Base-by-base conservation (phyloP, 92 coral and sea anemone species). In the Montipora capitata region DNA sequence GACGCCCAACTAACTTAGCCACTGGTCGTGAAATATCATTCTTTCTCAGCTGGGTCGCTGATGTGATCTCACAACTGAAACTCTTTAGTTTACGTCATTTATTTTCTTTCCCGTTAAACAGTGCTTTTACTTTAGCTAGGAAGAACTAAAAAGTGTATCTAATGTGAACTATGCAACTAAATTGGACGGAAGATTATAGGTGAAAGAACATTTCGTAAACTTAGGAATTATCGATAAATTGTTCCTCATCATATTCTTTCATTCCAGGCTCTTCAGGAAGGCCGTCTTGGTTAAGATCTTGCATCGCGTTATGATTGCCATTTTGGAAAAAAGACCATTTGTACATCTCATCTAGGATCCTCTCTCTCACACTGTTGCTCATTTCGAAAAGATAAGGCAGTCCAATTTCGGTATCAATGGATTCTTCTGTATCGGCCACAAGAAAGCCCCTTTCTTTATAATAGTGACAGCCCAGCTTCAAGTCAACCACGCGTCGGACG, bases 391-490 rank as follows among this genome's bases (percentile, higher is more conserved):
- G 74, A 7, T 70, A 65, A 44, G 14, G 73, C 3, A 79, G 20
- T 12, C 40, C 8, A 16, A 57, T 42, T 14, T 20, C 27, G 14
- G 44, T 56, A 7, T 48, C 63, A 14, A 44, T 40, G 2, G 39
- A 4, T 18, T 61, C 43, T n/a, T 79, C 42, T 4, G 12, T 18
- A n/a, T 10, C 41, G 18, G 39, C 44, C 73, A 44, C 84, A 3
- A 45, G 59, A 3, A 3, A 12, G 8, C 58, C 74, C 59, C n/a
- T 7, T 9, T 44, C 45, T 6, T 6, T 41, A 13, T 64, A 3
- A 52, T 65, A 79, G 43, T 65, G 67, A 40, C 84, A 79, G 62
- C 84, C 84, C 15, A 78, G 72, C 72, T 78, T 64, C 4, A 64
- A 20, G 62, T 64, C 62, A 2, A 79, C 4, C 35, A 77, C 56